Base-by-base conservation (phyloP, 2,888 invertebrate genomes). In the Agrochola circellaris region DNA sequence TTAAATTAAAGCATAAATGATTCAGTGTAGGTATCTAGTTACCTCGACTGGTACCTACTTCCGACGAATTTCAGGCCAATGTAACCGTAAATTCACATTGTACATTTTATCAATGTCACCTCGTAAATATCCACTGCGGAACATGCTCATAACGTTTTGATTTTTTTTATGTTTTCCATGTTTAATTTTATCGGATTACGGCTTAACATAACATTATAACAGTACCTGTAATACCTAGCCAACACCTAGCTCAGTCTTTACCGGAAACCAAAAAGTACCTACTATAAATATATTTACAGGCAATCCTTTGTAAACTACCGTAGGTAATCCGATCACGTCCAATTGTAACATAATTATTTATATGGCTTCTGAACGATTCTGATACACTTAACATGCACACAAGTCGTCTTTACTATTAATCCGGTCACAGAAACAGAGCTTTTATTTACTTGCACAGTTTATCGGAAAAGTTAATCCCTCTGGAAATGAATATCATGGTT, bases 361-460 rank as follows among this genome's bases (percentile, higher is more conserved):
- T 84, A 70, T 34, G 83, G 85, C 83, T 81, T 83, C 82, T 66
- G 20, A 45, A 70, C 72, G 54, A 70, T 82, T 84, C 69, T 26
- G 74, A 83, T 81, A 77, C 48, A 83, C 66, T 81, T 78, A 42
- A 70, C 69, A 48, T 69, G 60, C 62, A 84, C 48, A 72, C 65
- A 58, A 68, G 26, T 64, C 51, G 62, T 64, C 0, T 60, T 60
- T 70, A 15, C 67, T 48, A 58, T 56, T 77, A 84, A 81, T 70
- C 69, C 38, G 11, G 20, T 83, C 65, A 77, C 5, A 80, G 15
- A 30, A 42, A 58, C 62, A 45, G 34, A 45, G 17, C 6, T 62
- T 72, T 75, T 45, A 51, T 67, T 76, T 51, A 48, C 1, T 45
- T 30, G 4, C 48, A 66, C 38, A 70, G 54, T 58, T 68, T 60